A percentile compares a stretch with the other conserved stretches of the same genome.
These are phyloP conservation scores for Dascillus cervinus DNA, from an alignment of 2,888 invertebrate genomes.

Conservation along the genomic window DNA sequence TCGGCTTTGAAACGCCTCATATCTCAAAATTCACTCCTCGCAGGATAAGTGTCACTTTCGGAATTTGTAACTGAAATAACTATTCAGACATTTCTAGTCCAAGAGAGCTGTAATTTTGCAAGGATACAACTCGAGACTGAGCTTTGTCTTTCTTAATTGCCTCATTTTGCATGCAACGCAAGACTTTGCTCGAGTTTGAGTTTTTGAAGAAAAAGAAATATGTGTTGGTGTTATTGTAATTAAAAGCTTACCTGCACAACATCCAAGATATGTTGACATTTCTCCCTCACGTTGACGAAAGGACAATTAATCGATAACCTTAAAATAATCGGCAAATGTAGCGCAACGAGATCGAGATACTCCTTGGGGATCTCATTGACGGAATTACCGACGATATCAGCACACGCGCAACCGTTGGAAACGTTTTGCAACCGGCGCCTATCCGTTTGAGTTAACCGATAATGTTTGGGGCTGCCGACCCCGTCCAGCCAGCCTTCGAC, in stretches of 20 bases:
- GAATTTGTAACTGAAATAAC: no score
- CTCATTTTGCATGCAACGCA: no score
- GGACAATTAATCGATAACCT: constrained; percentile 52
- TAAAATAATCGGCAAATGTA: constrained; percentile 51
- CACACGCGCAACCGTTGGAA: constrained; percentile 38
- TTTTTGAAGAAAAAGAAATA: no score
- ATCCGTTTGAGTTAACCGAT: constrained; percentile 35
- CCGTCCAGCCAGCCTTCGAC: constrained; percentile 49
- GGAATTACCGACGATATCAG: constrained; percentile 42
- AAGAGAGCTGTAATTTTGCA: no score
- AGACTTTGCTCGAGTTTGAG: no score
- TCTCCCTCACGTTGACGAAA: constrained; percentile 51
- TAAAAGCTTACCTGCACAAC: constrained; percentile 48
- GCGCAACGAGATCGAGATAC: constrained; percentile 46
- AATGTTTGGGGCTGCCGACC: constrained; percentile 45
- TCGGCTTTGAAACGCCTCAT: no score
- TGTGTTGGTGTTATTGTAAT: no score
- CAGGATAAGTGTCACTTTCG: no score
- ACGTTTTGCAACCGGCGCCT: constrained; percentile 35
- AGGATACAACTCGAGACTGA: no score
- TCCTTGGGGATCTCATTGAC: constrained; percentile 40
- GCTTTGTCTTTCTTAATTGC: no score
- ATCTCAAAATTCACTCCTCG: no score
- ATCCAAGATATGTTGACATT: constrained; percentile 49
- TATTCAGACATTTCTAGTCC: no score